Conservation (phyloP, 1,140 invertebrate genomes). For the Cylas formicarius region DNA sequence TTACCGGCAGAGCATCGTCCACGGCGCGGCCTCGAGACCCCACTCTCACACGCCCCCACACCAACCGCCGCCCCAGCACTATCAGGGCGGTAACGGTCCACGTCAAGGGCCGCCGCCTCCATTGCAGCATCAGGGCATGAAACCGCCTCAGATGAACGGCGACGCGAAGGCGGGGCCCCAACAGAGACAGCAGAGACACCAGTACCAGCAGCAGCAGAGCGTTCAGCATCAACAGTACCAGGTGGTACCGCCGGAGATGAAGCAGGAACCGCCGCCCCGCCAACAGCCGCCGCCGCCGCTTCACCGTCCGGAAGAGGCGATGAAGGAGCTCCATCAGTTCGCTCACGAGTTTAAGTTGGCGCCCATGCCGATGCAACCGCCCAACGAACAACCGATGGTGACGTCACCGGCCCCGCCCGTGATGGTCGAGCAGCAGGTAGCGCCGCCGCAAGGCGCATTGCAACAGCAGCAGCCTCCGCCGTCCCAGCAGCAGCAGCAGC, state of each 20-base stretch:
- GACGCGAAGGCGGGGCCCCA: constrained; percentile 31
- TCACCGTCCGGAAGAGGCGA: constrained; percentile 27
- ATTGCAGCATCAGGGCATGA: too few species aligned
- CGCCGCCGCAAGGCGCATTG: too few species aligned
- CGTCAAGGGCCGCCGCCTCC: constrained; percentile 16
- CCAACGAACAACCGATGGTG: constrained; percentile 10
- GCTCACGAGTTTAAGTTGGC: constrained; percentile 49
- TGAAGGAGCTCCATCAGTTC: constrained; percentile 47
- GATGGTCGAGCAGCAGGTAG: constrained; percentile 13
- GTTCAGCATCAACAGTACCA: constrained; percentile 27
- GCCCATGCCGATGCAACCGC: constrained; percentile 13
- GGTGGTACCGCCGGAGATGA: constrained; percentile 9
- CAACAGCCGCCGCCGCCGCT: constrained; percentile 42
- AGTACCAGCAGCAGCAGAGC: constrained; percentile 40
- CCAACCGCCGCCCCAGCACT: constrained; percentile 31
- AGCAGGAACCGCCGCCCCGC: constrained; percentile 34
- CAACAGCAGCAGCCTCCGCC: constrained; percentile 2
- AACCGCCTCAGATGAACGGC: constrained; percentile 33
- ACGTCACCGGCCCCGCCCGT: constrained; percentile 9
- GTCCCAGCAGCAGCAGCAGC: constrained; percentile 26
- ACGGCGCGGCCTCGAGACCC: constrained; percentile 7
- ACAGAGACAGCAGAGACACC: constrained; percentile 25
- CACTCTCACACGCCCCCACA: constrained; percentile 33
- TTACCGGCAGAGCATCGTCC: neutral
- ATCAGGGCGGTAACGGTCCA: constrained; percentile 33